These are phyloP conservation scores for Papio anubis DNA, from an alignment of 2,113 vertebrate genomes.

Conservation along the genomic window DNA sequence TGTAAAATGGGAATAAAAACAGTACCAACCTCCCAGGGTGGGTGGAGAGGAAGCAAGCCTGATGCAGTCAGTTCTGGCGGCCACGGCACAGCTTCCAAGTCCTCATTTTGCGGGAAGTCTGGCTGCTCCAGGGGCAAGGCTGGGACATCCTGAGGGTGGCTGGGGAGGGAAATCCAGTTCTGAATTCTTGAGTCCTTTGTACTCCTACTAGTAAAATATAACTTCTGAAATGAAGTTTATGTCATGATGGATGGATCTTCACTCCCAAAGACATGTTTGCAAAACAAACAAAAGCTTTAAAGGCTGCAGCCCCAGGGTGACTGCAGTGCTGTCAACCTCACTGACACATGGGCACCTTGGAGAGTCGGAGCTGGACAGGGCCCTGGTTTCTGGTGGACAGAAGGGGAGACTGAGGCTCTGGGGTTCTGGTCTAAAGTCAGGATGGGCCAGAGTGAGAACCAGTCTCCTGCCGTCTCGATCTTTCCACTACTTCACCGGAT, in stretches of 20 bases:
- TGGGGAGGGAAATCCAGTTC: fast-evolving
- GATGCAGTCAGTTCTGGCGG: fast-evolving
- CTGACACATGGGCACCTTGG: neutral
- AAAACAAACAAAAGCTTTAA: neutral
- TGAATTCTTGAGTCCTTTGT: neutral
- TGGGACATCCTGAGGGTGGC: neutral
- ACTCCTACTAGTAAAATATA: neutral
- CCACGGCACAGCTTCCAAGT: fast-evolving
- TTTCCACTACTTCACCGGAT: conserved; percentile 75
- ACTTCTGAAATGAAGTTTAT: neutral
- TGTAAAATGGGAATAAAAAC: fast-evolving
- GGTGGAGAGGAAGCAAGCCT: neutral
- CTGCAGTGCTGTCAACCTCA: neutral
- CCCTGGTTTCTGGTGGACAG: neutral
- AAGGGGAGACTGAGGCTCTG: neutral
- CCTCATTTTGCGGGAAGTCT: neutral
- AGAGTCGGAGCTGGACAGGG: neutral
- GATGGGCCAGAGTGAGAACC: neutral
- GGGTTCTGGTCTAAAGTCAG: neutral
- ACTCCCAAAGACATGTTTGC: neutral
- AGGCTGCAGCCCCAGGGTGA: neutral
- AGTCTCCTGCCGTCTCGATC: neutral
- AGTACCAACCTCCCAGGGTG: fast-evolving
- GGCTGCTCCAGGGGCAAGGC: neutral
- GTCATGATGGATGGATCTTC: neutral